A percentile compares a stretch with the other conserved stretches of the same genome.
Conservation (phyloP, 2,797 vertebrate species). For the Oreortyx pictus region DNA sequence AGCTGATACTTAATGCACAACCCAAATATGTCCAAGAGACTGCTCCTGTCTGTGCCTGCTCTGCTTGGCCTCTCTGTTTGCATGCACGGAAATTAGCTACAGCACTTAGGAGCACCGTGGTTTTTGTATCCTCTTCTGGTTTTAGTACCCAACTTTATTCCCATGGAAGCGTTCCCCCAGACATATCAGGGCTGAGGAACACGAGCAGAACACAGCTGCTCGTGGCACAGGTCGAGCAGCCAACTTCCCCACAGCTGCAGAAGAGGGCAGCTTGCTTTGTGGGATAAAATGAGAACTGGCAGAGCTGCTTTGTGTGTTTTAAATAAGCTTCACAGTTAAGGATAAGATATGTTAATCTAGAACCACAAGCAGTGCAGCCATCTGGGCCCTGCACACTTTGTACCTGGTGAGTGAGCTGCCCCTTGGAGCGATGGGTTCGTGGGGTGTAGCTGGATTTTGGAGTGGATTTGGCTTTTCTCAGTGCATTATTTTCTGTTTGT, state of each 20-base stretch:
- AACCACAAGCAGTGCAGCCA: not conserved
- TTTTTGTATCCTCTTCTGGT: not conserved
- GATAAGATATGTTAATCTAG: not conserved
- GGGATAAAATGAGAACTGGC: constrained; percentile 41
- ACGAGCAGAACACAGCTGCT: not conserved
- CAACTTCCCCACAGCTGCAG: not conserved
- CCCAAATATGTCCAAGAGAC: accelerated
- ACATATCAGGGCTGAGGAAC: not conserved
- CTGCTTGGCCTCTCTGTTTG: not conserved
- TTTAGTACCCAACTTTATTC: not conserved
- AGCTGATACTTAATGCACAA: not conserved
- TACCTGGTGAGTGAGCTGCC: not conserved
- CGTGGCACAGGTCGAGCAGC: not conserved
- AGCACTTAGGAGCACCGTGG: not conserved
- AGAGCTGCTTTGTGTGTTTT: constrained; percentile 44
- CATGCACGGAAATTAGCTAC: not conserved
- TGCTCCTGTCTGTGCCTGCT: not conserved
- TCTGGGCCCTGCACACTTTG: not conserved
- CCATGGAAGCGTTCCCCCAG: not conserved
- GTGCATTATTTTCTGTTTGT: not conserved
- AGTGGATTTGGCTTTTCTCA: not conserved
- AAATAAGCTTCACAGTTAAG: not conserved
- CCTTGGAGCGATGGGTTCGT: not conserved
- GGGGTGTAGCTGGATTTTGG: not conserved
- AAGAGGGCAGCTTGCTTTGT: constrained; percentile 4